phyloP scores from a whole-genome alignment of 2,888 invertebrate species.

The Netelia virgata region DNA sequence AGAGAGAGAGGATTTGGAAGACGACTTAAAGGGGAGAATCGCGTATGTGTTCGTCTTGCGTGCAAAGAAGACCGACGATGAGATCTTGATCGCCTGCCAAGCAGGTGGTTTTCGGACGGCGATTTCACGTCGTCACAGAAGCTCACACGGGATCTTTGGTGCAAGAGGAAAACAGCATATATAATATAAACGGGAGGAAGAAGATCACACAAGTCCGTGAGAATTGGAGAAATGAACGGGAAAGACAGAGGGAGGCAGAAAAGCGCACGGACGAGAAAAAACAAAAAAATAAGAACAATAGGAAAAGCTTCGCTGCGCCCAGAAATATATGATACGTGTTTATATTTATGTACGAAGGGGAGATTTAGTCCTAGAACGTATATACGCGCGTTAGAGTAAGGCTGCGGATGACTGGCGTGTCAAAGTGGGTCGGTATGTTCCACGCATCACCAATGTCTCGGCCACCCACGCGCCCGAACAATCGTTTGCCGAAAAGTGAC shows the following conservation, averaged over 20 bases:
- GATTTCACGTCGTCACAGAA: slow-evolving; percentile 53
- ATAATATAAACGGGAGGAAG: background rate
- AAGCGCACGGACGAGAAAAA: slow-evolving; percentile 13
- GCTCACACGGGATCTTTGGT: slow-evolving; percentile 41
- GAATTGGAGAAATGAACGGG: slow-evolving; percentile 72
- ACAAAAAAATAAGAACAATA: slow-evolving; percentile 11
- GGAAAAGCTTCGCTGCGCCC: slow-evolving; percentile 36
- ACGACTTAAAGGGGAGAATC: background rate
- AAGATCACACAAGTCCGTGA: slow-evolving; percentile 34
- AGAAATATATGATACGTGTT: slow-evolving; percentile 31
- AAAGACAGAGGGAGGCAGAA: slow-evolving; percentile 34
- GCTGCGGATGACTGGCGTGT: slow-evolving; percentile 61
- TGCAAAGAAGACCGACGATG: slow-evolving; percentile 15
- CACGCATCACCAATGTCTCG: slow-evolving; percentile 82
- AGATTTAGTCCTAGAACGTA: background rate
- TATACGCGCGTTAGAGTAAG: background rate
- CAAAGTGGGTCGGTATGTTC: slow-evolving; percentile 83
- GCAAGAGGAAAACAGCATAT: background rate
- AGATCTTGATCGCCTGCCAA: slow-evolving; percentile 81
- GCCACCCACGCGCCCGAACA: slow-evolving; percentile 71
- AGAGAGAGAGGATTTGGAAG: slow-evolving; percentile 13
- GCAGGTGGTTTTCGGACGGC: slow-evolving; percentile 81
- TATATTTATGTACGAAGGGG: background rate
- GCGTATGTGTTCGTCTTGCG: background rate
- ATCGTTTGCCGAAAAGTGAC: slow-evolving; percentile 57